Percentiles rank a stretch among this genome's conserved stretches.
These are phyloP conservation scores for Tenthredo livida DNA, from an alignment of 2,888 invertebrate species.

Conservation along the genomic window DNA sequence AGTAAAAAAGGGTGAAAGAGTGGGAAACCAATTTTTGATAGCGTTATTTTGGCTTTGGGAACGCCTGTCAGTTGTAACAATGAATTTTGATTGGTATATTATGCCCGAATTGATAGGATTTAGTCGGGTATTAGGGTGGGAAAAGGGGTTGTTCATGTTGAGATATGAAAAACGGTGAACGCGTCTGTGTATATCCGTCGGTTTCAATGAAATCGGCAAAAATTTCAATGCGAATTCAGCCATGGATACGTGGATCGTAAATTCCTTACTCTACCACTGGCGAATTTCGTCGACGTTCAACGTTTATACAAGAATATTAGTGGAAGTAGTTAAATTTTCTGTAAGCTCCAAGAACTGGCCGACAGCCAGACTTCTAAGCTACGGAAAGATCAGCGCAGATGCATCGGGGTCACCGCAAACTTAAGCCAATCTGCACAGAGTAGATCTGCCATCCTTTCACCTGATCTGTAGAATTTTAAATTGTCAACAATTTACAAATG, in stretches of 20 bases:
- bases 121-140: neutral
- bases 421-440: conserved; percentile 12
- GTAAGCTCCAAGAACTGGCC: conserved; percentile 40
- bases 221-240: neutral
- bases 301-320: conserved; percentile 37
- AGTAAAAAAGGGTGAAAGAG: neutral
- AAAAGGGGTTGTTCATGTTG: neutral
- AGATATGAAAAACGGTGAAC: neutral
- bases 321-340: conserved; percentile 44
- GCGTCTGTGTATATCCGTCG: neutral
- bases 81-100: conserved; percentile 35
- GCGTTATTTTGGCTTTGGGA: neutral
- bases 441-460: neutral
- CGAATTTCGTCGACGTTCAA: neutral
- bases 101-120: neutral
- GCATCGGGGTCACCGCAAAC: conserved; percentile 42
- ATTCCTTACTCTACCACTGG: neutral
- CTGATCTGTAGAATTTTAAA: neutral
- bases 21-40: conserved; percentile 5
- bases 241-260: neutral
- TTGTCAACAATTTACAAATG: neutral
- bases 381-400: conserved; percentile 31
- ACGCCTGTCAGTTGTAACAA: conserved; percentile 19
- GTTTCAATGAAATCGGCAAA: neutral
- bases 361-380: conserved; percentile 15